These are phyloP conservation scores for Chrosomus eos DNA, from an alignment of 2,797 vertebrate genomes.

Conservation along the genomic window DNA sequence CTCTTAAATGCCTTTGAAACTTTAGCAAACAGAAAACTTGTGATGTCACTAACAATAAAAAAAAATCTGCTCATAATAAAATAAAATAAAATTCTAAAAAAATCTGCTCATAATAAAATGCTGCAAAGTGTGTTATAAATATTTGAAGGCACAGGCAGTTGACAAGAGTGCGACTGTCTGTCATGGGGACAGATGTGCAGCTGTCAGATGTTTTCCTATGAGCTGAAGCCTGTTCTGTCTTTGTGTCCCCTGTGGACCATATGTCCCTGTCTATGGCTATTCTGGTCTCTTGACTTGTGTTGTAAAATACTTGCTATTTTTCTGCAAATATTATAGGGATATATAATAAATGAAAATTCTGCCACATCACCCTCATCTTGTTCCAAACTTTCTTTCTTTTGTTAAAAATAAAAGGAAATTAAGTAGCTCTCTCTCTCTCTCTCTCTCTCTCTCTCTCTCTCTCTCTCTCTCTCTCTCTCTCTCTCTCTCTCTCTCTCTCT, in stretches of 20 bases:
- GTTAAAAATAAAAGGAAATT: background rate
- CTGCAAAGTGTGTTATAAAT: slow-evolving; percentile 11
- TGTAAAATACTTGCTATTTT: background rate
- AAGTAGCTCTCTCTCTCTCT: background rate
- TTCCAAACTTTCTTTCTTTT: background rate
- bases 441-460: too few species aligned
- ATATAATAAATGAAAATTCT: background rate
- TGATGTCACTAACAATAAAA: background rate
- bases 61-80: background rate
- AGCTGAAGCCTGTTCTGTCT: slow-evolving; percentile 6
- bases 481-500: too few species aligned
- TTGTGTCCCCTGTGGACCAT: background rate
- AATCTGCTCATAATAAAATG: background rate
- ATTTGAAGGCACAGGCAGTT: slow-evolving; percentile 32
- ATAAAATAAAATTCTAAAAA: background rate
- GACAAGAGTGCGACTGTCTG: slow-evolving; percentile 31
- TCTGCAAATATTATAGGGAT: background rate
- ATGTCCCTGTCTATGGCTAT: background rate
- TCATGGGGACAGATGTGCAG: slow-evolving; percentile 34
- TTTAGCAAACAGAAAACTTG: background rate
- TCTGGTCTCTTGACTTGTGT: background rate
- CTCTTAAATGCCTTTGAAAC: background rate
- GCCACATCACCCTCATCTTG: background rate
- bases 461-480: too few species aligned
- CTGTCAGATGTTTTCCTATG: slow-evolving; percentile 40